A percentile compares a stretch with the other conserved stretches of the same genome.
phyloP scores from a whole-genome alignment of 2,113 vertebrate genomes.

The Eulemur macaco region DNA sequence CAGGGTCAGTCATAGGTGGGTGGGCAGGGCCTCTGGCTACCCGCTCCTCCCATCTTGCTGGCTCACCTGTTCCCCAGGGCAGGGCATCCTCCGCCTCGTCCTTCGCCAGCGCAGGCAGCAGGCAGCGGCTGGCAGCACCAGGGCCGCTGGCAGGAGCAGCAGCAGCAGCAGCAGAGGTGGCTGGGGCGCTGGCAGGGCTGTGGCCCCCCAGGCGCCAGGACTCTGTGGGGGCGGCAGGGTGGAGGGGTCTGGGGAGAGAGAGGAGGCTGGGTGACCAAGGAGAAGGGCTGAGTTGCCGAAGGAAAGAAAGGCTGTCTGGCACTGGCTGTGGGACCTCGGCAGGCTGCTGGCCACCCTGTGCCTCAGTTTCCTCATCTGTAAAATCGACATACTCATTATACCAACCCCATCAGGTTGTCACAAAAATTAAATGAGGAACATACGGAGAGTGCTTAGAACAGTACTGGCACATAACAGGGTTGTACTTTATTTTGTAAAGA shows the following conservation, averaged over 20 bases:
- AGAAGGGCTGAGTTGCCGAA: background rate
- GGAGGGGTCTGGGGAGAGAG: conserved; percentile 46
- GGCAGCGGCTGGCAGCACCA: background rate
- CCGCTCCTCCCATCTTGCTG: conserved; percentile 74
- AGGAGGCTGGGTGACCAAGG: background rate
- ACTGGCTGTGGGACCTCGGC: background rate
- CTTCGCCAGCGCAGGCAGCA: conserved; percentile 84
- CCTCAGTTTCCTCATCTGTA: background rate
- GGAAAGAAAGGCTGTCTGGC: background rate
- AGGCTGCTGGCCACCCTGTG: background rate
- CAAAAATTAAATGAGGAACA: background rate
- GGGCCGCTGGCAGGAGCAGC: background rate
- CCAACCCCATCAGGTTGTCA: background rate
- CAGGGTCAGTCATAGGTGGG: conserved; percentile 83
- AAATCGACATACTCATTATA: background rate
- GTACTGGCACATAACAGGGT: background rate
- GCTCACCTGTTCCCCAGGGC: conserved; percentile 82
- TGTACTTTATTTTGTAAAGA: background rate
- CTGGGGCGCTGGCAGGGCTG: background rate
- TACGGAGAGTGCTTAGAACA: background rate
- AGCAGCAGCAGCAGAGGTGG: background rate
- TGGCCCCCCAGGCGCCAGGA: conserved; percentile 26
- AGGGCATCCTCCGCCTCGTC: conserved; percentile 78
- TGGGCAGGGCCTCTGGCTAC: conserved; percentile 75
- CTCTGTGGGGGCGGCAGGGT: conserved; percentile 23